These are phyloP conservation scores for Petrolisthes cinctipes DNA, from an alignment of 2,888 invertebrate species.

Conservation along the genomic window DNA sequence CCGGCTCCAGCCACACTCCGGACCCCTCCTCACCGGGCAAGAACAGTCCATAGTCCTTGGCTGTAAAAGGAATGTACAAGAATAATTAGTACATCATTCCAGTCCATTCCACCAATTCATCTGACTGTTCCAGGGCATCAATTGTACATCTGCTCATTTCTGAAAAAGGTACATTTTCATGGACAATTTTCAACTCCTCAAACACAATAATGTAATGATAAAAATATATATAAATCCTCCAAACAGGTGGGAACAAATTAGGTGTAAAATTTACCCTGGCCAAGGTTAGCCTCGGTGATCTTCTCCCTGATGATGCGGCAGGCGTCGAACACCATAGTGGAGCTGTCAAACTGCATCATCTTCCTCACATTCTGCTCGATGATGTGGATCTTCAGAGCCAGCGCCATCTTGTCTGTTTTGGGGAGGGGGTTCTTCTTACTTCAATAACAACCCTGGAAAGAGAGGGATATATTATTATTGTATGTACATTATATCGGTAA, in stretches of 20 bases:
- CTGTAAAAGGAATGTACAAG: conserved; percentile 72
- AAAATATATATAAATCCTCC: conserved; percentile 19
- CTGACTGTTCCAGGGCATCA: background rate
- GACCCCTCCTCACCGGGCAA: conserved; percentile 96
- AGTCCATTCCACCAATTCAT: background rate
- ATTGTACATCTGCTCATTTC: background rate
- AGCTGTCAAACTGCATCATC: conserved; percentile 97
- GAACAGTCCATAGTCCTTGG: conserved; percentile 96
- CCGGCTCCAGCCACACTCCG: conserved; percentile 97
- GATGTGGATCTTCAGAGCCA: conserved; percentile 88
- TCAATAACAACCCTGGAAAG: too few species aligned
- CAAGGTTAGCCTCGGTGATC: conserved; percentile 88
- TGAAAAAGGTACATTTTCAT: background rate
- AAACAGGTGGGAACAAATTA: background rate
- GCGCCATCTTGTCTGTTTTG: conserved; percentile 73
- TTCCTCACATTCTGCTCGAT: conserved; percentile 91
- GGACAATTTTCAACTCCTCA: background rate
- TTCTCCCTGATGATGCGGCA: conserved; percentile 96
- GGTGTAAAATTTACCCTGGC: conserved; percentile 83
- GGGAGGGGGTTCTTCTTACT: background rate
- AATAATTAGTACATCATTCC: background rate
- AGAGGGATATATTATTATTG: background rate
- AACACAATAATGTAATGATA: too few species aligned
- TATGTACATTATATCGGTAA: too few species aligned
- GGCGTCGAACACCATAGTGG: conserved; percentile 94